Base-by-base conservation (phyloP, 2,888 invertebrate species). In the Aporophyla nigra region DNA sequence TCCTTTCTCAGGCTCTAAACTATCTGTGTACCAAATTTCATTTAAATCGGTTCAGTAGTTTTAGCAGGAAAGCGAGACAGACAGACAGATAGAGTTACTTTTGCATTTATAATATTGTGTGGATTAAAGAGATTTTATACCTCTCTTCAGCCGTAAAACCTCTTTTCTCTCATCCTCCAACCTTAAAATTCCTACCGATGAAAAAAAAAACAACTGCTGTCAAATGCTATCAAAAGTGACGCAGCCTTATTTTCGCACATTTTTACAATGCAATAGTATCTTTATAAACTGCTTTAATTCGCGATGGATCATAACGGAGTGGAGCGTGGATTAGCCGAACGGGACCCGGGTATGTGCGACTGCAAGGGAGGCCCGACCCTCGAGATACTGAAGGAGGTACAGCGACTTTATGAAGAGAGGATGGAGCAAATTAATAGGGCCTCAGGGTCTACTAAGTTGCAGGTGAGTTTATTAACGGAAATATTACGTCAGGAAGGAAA, bases 401-500 rank as follows among this genome's bases (percentile, higher is more conserved):
- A 97, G 89, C 92, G 94, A 72, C 94, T 97, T 0, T 98, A 98
- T 89, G 97, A 98, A 84, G 94, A 97, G 58, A 97, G 97, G 78
- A 94, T 98, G 92, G 94, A 95, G 54, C 93, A 97, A 69, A 96
- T 98, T 62, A 97, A 98, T 73, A 89, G 90, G 46, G 90, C 93
- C 19, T 96, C 96, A 0, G 93, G 93, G 0, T 49, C 83, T 6
- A 90, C 90, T 16, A 94, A 90, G 82, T 63, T 93, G 65, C 92
- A 95, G 91, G 96, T 95, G 65, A 70, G 74, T 68, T 40, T 43
- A 2, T 69, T 73, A 10, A 53, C 5, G 43, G 21, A 49, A 27
- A 24, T 21, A 14, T 21, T 21, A 19, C 7, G 19, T 49, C 63
- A 21, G 7, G 24, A 12, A 65, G 40, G 21, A 21, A 27, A 21